Evolutionary conservation across 2,888 invertebrate genomes (phyloP).

Genomic region (Phragmatobia fuliginosa): DNA sequence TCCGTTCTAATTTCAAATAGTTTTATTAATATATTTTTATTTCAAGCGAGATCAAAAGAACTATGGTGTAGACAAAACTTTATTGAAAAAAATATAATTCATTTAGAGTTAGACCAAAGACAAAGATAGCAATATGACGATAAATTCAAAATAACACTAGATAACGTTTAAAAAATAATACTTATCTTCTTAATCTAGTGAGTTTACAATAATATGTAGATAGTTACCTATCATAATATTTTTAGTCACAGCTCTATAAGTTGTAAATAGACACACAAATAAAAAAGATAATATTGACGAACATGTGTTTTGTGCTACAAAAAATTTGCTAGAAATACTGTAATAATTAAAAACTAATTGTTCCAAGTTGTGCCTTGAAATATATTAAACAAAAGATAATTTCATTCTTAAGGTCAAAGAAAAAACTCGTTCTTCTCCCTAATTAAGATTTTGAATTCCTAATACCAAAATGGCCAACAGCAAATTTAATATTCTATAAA

Average conservation of each 20-base stretch:
- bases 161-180: not conserved
- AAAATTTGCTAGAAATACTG: not conserved
- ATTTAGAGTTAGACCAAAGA: not conserved
- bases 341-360: not conserved
- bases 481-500: not conserved
- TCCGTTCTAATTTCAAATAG: conserved; percentile 25
- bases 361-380: not conserved
- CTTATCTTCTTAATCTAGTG: not conserved
- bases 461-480: not conserved
- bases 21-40: not conserved
- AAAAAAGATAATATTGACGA: not conserved
- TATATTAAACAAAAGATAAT: not conserved
- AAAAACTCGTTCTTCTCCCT: not conserved
- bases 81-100: too few species aligned
- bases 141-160: not conserved
- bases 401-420: not conserved
- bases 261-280: not conserved
- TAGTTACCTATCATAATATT: not conserved
- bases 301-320: not conserved
- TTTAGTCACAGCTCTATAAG: not conserved
- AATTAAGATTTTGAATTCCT: not conserved
- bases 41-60: not conserved
- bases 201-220: not conserved
- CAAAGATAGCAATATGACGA: not conserved
- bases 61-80: not conserved